A percentile compares a stretch with the other conserved stretches of the same genome.
These are phyloP conservation scores for Tympanoctomys barrerae DNA, from an alignment of 2,797 vertebrate genomes.

Conservation along the genomic window DNA sequence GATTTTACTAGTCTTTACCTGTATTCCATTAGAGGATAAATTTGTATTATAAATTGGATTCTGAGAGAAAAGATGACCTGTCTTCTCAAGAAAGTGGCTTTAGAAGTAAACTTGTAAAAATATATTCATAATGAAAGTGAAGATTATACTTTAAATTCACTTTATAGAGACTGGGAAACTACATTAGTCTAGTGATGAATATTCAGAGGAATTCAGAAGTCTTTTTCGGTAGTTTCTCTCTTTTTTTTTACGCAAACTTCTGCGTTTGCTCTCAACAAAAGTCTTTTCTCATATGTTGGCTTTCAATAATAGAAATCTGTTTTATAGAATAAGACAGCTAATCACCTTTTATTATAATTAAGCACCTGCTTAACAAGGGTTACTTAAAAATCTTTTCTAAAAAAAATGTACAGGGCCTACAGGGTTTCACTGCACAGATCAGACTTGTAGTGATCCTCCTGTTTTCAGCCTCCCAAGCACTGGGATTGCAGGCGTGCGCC, in stretches of 20 bases:
- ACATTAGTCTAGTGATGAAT: not conserved
- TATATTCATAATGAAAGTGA: not conserved
- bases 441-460: too few species aligned
- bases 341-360: slow-evolving; percentile 24
- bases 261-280: not conserved
- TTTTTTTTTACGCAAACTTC: not conserved
- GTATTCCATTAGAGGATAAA: not conserved
- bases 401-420: too few species aligned
- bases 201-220: not conserved
- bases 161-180: not conserved
- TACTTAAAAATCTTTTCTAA: not conserved
- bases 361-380: slow-evolving; percentile 7
- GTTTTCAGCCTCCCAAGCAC: too few species aligned
- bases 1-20: not conserved
- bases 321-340: slow-evolving; percentile 28
- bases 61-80: slow-evolving; percentile 30
- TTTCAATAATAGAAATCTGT: not conserved
- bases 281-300: not conserved
- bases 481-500: too few species aligned
- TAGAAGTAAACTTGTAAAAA: slow-evolving; percentile 16
- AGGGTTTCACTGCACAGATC: too few species aligned
- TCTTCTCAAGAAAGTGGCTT: slow-evolving; percentile 19
- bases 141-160: slow-evolving; percentile 26
- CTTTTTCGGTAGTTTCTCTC: not conserved
- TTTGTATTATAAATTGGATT: not conserved